phyloP scores from a whole-genome alignment of 2,797 vertebrate species.

The Ctenosaura bakeri region DNA sequence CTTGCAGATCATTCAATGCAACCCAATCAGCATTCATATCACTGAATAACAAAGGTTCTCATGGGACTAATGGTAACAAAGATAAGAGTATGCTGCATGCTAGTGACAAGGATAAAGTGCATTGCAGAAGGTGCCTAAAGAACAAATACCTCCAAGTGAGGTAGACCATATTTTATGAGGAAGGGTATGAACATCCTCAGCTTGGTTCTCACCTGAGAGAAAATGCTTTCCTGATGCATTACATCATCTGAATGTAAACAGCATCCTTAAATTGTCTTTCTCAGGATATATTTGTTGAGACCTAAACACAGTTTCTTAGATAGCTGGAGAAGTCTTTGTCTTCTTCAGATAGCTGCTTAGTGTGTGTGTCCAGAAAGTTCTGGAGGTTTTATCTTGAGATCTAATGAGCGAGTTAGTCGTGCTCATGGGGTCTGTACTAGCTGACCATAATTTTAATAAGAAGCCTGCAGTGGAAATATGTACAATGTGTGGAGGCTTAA shows the following conservation, averaged over 20 bases:
- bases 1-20: background rate
- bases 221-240: background rate
- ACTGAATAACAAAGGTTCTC: background rate
- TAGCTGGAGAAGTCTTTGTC: too few relatives aligned
- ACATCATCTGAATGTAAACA: background rate
- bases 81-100: background rate
- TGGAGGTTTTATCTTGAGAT: background rate
- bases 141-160: conserved; percentile 1
- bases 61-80: background rate
- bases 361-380: too few relatives aligned
- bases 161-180: background rate
- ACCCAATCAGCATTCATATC: background rate
- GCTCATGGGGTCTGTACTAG: background rate
- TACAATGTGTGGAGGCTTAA: background rate
- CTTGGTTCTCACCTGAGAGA: background rate
- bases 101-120: background rate
- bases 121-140: background rate
- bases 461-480: background rate
- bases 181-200: background rate
- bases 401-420: background rate
- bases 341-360: background rate
- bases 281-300: too few relatives aligned
- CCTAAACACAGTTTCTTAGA: background rate
- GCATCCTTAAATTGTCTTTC: background rate
- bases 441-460: background rate